Conservation (phyloP, 1,140 invertebrate species). For the Chironomus tepperi region DNA sequence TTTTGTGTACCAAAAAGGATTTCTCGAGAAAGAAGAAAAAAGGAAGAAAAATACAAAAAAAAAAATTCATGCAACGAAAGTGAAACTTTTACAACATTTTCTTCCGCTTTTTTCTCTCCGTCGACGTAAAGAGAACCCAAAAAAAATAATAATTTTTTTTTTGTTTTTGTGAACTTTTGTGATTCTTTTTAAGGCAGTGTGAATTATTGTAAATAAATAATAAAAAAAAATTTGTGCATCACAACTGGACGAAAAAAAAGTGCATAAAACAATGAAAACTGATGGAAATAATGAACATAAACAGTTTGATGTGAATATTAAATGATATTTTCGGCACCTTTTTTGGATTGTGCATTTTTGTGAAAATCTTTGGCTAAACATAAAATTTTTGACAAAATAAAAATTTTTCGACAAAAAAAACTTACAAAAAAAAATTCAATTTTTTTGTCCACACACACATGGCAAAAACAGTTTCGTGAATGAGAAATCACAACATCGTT, state of each 20-base stretch:
- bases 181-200: too few relatives aligned
- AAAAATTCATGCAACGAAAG: neutral
- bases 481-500: neutral
- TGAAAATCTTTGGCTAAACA: neutral
- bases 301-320: neutral
- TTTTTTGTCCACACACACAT: slow-evolving; percentile 2
- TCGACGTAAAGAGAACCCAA: too few relatives aligned
- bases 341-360: too few relatives aligned
- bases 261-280: slow-evolving; percentile 18
- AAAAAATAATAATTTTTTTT: too few relatives aligned
- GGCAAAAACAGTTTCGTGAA: neutral
- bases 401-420: neutral
- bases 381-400: too few relatives aligned
- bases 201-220: too few relatives aligned
- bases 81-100: slow-evolving; percentile 10
- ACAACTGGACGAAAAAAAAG: neutral
- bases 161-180: too few relatives aligned
- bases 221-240: too few relatives aligned
- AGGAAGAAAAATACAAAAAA: neutral
- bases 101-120: neutral
- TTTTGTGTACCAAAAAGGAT: neutral
- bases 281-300: neutral
- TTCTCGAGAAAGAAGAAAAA: neutral
- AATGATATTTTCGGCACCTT: neutral
- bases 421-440: neutral